Base-by-base conservation (phyloP, 1,140 invertebrate species). In the Drosophila ananassae region DNA sequence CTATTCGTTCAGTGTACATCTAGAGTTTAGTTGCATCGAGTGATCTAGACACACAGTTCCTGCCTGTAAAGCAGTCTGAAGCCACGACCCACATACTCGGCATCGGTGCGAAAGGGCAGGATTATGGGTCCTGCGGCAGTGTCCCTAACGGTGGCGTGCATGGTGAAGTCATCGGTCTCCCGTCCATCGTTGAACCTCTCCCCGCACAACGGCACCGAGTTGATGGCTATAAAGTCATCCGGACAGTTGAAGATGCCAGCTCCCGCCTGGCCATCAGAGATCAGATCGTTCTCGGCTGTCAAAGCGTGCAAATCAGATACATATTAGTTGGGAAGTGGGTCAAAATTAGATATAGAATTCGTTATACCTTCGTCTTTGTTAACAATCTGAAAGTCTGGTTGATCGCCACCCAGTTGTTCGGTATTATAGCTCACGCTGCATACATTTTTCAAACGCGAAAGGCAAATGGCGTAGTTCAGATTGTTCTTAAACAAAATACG, bases 381-480 rank as follows among this genome's bases (percentile, higher is more conserved):
- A 10, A 93, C 92, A 13, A 96, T 93, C 87, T 95, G 94, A 90
- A 95, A 95, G 47, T 92, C 92, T 2, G 92, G 92, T 46, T 92
- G 92, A 34, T 92, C 89, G 64, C 94, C 82, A 22, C 74, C 93
- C 58, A 93, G 77, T 61, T 93, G 93, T 25, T 89, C 90, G 57
- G 94, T 95, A 7, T 87, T 93, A 68, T 96, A 96, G 0, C 94
- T 95, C 2, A 96, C 92, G 50, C 93, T 94, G 87, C 96, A 96
- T 21, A 93, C 94, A 17, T 93, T 94, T 5, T 93, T 73, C 46
- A 93, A 92, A 63, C 95, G 94, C 53, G 93, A 89, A 52, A 96
- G 94, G 77, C 96, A 97, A 58, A 97, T 95, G 0, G 95, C 95
- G 90, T 97, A 97, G 82, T 97, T 96, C 1, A 96, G 79, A 91